A percentile compares a stretch with the other conserved stretches of the same genome.
Conservation (phyloP, 1,140 invertebrate species). For the Oreohelix idahoensis region DNA sequence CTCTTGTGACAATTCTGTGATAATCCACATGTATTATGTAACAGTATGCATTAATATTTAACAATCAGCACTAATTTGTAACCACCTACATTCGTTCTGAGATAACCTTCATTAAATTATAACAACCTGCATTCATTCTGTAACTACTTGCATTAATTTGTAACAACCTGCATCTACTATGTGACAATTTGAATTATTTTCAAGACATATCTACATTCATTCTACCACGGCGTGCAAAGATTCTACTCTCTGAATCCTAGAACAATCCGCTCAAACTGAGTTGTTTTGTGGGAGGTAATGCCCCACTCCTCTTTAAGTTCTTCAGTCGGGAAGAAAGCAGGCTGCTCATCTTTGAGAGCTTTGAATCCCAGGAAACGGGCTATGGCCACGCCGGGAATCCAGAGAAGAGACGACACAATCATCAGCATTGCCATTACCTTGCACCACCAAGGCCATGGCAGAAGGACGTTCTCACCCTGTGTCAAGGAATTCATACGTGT, state of each 20-base stretch:
- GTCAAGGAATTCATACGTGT: constrained; percentile 41
- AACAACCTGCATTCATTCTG: too few species aligned
- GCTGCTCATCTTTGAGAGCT: constrained; percentile 46
- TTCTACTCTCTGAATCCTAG: constrained; percentile 34
- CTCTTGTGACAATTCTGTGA: too few species aligned
- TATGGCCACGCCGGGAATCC: constrained; percentile 83
- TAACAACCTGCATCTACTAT: too few species aligned
- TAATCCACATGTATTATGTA: too few species aligned
- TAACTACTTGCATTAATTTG: too few species aligned
- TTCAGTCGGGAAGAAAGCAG: constrained; percentile 55
- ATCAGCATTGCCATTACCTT: constrained; percentile 84
- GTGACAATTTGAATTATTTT: too few species aligned
- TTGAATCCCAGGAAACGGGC: constrained; percentile 45
- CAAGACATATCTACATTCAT: background rate
- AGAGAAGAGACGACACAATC: constrained; percentile 85
- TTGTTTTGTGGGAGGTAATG: constrained; percentile 49
- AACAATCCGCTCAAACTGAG: constrained; percentile 43
- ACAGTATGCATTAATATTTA: too few species aligned
- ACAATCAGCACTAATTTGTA: too few species aligned
- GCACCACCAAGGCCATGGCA: constrained; percentile 88
- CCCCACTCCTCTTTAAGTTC: constrained; percentile 53
- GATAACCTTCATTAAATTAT: too few species aligned
- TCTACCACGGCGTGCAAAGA: too few species aligned
- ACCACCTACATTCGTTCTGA: too few species aligned
- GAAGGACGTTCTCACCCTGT: constrained; percentile 81